These are phyloP conservation scores for Apolygus lucorum DNA, from an alignment of 1,140 invertebrate genomes.

Conservation along the genomic window DNA sequence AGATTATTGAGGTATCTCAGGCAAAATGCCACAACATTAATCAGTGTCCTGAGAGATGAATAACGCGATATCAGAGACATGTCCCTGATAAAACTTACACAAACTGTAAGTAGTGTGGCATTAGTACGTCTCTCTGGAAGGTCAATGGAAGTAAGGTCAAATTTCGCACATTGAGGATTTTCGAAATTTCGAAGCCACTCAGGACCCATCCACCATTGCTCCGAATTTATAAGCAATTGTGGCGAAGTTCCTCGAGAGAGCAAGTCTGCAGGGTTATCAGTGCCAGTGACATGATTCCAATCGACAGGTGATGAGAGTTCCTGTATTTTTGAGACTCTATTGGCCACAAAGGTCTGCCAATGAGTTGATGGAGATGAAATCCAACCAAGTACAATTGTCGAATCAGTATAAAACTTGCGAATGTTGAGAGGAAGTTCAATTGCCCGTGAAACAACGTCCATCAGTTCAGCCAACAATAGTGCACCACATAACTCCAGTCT, in stretches of 20 bases:
- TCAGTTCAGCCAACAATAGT: conserved; percentile 32
- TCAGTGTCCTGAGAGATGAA: neutral
- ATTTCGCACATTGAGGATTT: neutral
- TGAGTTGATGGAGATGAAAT: conserved; percentile 25
- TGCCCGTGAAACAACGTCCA: conserved; percentile 29
- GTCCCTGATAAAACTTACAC: neutral
- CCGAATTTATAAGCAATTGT: conserved; percentile 32
- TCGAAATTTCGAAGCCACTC: neutral
- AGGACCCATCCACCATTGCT: conserved; percentile 25
- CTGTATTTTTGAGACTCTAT: conserved; percentile 2
- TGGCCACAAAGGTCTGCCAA: conserved; percentile 10
- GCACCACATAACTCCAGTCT: conserved; percentile 39
- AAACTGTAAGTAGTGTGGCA: neutral
- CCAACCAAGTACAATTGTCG: conserved; percentile 35
- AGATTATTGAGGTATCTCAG: no score
- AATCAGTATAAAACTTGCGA: conserved; percentile 40
- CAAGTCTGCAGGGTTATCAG: conserved; percentile 23
- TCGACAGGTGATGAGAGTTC: no score
- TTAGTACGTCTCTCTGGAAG: neutral
- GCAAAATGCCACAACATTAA: neutral
- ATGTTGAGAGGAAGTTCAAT: conserved; percentile 25
- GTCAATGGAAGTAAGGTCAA: neutral
- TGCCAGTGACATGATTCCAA: conserved; percentile 23
- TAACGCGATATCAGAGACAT: neutral
- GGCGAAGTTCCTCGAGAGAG: conserved; percentile 22